Percentiles rank a stretch among this genome's conserved stretches.
Conservation (phyloP, 2,113 vertebrate genomes). For the Macaca mulatta region DNA sequence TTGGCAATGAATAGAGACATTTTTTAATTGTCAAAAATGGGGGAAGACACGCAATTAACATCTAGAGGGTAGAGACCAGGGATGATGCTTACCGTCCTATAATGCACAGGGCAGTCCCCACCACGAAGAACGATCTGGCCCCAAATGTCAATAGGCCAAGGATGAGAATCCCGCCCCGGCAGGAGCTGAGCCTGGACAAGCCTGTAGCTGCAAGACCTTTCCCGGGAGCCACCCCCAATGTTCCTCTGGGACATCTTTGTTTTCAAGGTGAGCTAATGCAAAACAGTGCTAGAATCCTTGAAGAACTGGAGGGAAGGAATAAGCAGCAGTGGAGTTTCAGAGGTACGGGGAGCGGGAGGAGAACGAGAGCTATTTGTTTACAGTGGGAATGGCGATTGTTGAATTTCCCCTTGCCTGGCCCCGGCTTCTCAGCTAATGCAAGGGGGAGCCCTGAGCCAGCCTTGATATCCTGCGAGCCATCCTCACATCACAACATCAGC, state of each 20-base stretch:
- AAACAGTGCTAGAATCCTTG: constrained; percentile 14
- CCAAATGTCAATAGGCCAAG: not conserved
- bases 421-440: constrained; percentile 26
- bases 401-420: constrained; percentile 23
- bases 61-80: not conserved
- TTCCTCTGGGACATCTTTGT: no score
- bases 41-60: no score
- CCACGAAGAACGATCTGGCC: not conserved
- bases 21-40: not conserved
- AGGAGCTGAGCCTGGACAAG: not conserved
- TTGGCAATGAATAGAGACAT: not conserved
- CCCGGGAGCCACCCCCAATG: not conserved
- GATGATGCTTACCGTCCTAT: not conserved
- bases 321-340: constrained; percentile 40
- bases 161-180: not conserved
- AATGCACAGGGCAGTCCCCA: not conserved
- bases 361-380: not conserved
- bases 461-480: constrained; percentile 29
- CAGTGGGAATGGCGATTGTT: not conserved
- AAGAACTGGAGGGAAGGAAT: not conserved
- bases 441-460: accelerated
- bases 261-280: constrained; percentile 27
- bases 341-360: not conserved
- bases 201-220: not conserved
- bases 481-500: constrained; percentile 29